Evolutionary conservation across 2,888 invertebrate genomes (phyloP), one percentile per base, ranked within the genome.

Genomic region (Rhimphoctona megacephalus): DNA sequence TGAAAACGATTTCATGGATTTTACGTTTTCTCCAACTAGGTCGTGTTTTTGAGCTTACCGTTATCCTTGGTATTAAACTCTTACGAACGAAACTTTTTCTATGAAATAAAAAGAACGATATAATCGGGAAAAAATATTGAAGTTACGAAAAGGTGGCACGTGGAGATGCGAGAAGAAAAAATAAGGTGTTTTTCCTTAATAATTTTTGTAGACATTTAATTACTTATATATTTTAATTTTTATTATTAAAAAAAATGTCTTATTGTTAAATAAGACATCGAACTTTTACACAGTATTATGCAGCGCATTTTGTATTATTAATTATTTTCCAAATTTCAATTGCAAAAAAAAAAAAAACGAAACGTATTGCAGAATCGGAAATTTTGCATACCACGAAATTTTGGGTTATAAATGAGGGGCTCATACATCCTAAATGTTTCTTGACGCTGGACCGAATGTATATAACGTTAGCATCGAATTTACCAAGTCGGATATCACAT

Each of bases 1-100:
- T 77, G 64, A 78, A 52, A 79, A 52, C 81, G 52, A 69, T 80
- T 77, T 87, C 43, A 52, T 69, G 73, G 49, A 74, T 52, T 77
- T 73, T 69, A 69, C 49, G 22, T 70, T 22, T 14, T 9, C 22
- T 73, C 46, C 76, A 61, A 46, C 9, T 76, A 25, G 46, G 9
- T 30, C 43, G n/a, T 43, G 39, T 64, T 61, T 76, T 76, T 30
- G 30, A 33, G 46, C 76, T 25, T 19, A 19, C 9, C 76, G 39
- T 64, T 64, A 43, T 61, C 39, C 74, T 43, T 30, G n/a, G 46
- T 22, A 43, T 43, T 43, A 25, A 76, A 61, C 46, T 19, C 46
- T 49, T 5, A 30, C 30, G 49, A 49, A 49, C 4, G 9, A 4
- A 25, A 30, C 2, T 17, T 70, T 70, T 46, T 30, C 30, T 70